phyloP scores from a whole-genome alignment of 1,140 invertebrate species.

The Macrosteles quadrilineatus region DNA sequence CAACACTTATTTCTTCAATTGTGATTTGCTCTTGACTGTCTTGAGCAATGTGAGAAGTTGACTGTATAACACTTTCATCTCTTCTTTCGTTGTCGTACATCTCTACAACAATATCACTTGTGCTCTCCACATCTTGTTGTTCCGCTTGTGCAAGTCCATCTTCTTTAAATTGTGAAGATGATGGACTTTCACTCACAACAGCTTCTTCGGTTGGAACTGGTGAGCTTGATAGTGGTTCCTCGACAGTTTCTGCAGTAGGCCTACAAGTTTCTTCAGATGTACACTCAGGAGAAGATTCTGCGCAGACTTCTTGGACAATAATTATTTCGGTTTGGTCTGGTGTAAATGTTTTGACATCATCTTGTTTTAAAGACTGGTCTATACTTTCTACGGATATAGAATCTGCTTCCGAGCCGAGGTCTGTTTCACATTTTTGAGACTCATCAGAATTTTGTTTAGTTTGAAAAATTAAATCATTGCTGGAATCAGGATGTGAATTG shows the following conservation, averaged over 20 bases:
- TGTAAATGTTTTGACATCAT: background rate
- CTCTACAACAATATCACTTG: constrained; percentile 26
- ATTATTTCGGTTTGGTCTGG: background rate
- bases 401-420: constrained; percentile 7
- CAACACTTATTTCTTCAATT: constrained; percentile 28
- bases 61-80: constrained; percentile 37
- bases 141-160: background rate
- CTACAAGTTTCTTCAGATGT: too few relatives aligned
- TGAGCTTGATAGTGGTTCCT: too few relatives aligned
- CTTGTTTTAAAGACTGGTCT: background rate
- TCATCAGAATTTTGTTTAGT: background rate
- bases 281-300: too few relatives aligned
- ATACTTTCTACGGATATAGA: background rate
- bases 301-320: too few relatives aligned
- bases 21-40: constrained; percentile 1
- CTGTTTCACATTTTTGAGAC: constrained; percentile 6
- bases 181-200: too few relatives aligned
- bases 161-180: too few relatives aligned
- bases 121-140: constrained; percentile 4
- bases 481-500: constrained; percentile 18
- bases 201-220: too few relatives aligned
- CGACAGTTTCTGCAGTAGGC: too few relatives aligned
- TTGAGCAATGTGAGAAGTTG: constrained; percentile 20
- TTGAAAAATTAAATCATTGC: constrained; percentile 10
- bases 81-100: constrained; percentile 25